These are phyloP conservation scores for Stictocephala bisonia DNA, from an alignment of 2,888 invertebrate species.

Conservation along the genomic window DNA sequence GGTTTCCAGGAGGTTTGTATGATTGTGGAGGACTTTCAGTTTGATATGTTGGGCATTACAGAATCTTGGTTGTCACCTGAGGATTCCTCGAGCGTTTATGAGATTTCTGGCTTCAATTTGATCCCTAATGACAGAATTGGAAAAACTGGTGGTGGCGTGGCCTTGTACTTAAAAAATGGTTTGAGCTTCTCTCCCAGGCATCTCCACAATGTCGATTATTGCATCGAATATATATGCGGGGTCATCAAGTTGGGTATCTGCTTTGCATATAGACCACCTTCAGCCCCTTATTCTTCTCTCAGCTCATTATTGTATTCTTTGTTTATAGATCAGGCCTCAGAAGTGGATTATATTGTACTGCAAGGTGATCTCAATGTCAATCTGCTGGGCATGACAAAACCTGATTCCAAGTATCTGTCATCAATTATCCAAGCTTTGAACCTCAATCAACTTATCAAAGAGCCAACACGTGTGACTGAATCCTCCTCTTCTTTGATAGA, in stretches of 20 bases:
- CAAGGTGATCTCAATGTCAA: too few relatives aligned
- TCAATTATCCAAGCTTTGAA: too few relatives aligned
- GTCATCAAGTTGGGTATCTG: not conserved
- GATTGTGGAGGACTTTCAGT: not conserved
- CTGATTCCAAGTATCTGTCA: too few relatives aligned
- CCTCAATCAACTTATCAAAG: too few relatives aligned
- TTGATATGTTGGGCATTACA: slow-evolving; percentile 10
- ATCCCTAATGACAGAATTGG: not conserved
- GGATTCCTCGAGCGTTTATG: not conserved
- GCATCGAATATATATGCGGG: not conserved
- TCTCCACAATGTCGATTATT: not conserved
- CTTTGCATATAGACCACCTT: slow-evolving; percentile 12
- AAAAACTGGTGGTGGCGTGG: not conserved
- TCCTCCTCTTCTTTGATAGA: too few relatives aligned
- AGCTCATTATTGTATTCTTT: not conserved
- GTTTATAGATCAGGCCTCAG: not conserved
- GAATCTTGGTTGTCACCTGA: not conserved
- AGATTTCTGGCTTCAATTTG: not conserved
- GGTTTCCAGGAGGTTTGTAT: not conserved
- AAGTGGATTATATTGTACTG: not conserved
- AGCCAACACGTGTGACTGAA: too few relatives aligned
- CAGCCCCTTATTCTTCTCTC: not conserved
- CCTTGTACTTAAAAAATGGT: not conserved
- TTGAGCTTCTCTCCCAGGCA: not conserved
- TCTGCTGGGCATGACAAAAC: too few relatives aligned